These are phyloP conservation scores for Hypanus sabinus DNA, from an alignment of 2,113 vertebrate species.

Conservation along the genomic window DNA sequence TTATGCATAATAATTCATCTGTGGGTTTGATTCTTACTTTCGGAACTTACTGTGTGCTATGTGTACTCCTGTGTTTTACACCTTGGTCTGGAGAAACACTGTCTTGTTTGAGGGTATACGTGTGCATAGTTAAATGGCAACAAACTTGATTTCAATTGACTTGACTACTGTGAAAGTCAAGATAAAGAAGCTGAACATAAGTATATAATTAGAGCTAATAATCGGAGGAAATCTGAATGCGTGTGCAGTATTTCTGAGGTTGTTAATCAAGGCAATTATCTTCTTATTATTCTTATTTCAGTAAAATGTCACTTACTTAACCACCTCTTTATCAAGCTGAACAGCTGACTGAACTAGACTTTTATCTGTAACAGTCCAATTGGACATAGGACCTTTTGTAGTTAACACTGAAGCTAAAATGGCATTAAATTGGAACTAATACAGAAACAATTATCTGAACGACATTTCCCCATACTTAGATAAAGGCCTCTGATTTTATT, in stretches of 20 bases:
- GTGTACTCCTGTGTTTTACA: no score
- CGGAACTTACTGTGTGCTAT: no score
- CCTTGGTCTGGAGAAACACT: no score
- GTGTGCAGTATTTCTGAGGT: background rate
- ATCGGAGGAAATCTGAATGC: background rate
- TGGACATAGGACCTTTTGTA: background rate
- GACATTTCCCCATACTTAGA: background rate
- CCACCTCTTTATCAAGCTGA: background rate
- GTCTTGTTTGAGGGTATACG: no score
- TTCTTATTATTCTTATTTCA: background rate
- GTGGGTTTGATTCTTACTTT: no score
- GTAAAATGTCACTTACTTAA: background rate
- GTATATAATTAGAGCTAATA: background rate
- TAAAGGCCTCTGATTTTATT: background rate
- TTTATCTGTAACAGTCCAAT: background rate
- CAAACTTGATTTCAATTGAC: no score
- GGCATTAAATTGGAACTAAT: background rate
- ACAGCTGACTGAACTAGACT: background rate
- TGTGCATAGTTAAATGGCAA: no score
- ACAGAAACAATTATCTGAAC: background rate
- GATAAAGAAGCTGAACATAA: background rate
- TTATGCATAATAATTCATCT: no score
- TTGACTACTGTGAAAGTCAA: background rate
- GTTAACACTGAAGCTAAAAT: background rate
- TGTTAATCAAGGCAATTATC: background rate